Evolutionary conservation across 2,113 vertebrate species (phyloP).

Genomic region (Ifrita kowaldi): DNA sequence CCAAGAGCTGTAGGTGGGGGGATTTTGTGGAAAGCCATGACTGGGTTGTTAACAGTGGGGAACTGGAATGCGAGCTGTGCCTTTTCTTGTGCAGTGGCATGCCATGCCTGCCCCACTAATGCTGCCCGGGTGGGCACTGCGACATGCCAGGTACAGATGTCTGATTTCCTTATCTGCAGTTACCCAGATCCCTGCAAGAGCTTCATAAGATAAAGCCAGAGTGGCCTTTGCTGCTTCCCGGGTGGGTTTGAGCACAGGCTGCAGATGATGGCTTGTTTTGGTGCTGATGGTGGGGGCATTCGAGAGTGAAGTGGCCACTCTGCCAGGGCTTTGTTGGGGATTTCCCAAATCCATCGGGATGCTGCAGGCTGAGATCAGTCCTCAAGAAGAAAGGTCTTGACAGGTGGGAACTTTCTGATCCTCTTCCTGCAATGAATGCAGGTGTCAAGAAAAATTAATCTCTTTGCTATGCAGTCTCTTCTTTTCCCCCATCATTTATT

Average conservation of each 20-base stretch:
- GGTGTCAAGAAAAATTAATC: conserved; percentile 10
- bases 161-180: conserved; percentile 7
- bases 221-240: neutral
- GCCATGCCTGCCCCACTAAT: accelerated
- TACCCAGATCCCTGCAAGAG: neutral
- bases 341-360: neutral
- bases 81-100: accelerated
- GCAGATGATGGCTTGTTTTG: neutral
- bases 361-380: neutral
- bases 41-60: neutral
- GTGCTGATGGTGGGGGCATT: neutral
- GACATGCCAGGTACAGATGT: neutral
- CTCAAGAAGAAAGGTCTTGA: neutral
- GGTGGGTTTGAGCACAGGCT: neutral
- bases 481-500: neutral
- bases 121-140: neutral
- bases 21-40: neutral
- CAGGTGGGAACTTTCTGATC: neutral
- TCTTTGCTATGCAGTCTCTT: neutral
- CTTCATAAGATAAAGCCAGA: neutral
- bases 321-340: accelerated
- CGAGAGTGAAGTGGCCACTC: accelerated
- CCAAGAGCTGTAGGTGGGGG: neutral
- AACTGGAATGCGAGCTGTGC: accelerated
- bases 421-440: neutral